A percentile compares a stretch with the other conserved stretches of the same genome.
phyloP scores from a whole-genome alignment of 2,113 vertebrate genomes.

The Colistium nudipinnis region DNA sequence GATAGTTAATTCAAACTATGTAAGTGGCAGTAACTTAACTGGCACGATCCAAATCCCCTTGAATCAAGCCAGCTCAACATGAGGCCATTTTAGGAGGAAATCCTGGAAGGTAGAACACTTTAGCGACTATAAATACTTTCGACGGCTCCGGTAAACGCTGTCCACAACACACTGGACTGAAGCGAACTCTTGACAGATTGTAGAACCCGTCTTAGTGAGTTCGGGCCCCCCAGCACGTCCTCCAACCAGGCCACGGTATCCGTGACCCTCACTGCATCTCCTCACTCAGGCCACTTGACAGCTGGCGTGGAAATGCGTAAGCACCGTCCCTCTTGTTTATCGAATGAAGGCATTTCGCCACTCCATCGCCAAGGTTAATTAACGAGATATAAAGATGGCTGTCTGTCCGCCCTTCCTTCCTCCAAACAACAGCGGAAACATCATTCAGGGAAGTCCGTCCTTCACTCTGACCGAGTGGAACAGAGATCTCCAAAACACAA shows the following conservation, averaged over 20 bases:
- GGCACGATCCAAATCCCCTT: not conserved
- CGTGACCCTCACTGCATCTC: constrained; percentile 53
- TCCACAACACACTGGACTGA: constrained; percentile 17
- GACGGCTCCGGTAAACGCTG: constrained; percentile 13
- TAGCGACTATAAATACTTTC: constrained; percentile 21
- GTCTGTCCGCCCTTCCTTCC: constrained; percentile 75
- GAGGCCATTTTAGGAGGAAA: constrained; percentile 40
- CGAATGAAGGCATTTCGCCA: constrained; percentile 52
- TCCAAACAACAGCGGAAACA: constrained; percentile 64
- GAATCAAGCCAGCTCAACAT: not conserved
- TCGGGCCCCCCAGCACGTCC: constrained; percentile 22
- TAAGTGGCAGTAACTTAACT: not conserved
- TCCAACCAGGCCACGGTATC: constrained; percentile 19
- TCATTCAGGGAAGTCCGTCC: constrained; percentile 62
- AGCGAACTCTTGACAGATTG: constrained; percentile 15
- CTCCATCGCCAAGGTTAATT: constrained; percentile 63
- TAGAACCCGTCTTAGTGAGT: not conserved
- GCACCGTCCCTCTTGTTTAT: constrained; percentile 69
- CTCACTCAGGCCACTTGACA: constrained; percentile 51
- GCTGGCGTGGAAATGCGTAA: constrained; percentile 73
- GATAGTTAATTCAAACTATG: not conserved
- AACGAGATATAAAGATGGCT: constrained; percentile 67
- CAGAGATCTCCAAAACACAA: constrained; percentile 2
- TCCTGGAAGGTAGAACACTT: constrained; percentile 54
- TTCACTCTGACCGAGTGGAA: constrained; percentile 35